A percentile compares a stretch with the other conserved stretches of the same genome.
Evolutionary conservation across 2,113 vertebrate genomes (phyloP).

Genomic region (Poeciliopsis occidentalis): DNA sequence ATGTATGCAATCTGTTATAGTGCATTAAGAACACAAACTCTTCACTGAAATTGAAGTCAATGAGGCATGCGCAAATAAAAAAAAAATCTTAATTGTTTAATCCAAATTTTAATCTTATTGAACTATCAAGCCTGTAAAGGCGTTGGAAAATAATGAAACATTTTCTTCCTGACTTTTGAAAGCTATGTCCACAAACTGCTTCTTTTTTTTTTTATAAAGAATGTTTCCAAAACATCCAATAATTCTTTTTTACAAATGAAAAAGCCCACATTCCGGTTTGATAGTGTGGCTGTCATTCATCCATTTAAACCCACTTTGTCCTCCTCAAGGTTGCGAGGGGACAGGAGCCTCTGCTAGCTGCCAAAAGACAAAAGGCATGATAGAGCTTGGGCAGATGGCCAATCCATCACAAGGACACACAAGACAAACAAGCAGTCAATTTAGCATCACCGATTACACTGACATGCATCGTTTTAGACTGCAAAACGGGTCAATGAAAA

Average conservation of each 20-base stretch:
- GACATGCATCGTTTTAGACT: neutral
- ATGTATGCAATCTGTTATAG: too few species aligned
- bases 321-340: neutral
- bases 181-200: neutral
- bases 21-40: too few species aligned
- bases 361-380: neutral
- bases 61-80: neutral
- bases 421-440: neutral
- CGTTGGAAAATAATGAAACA: neutral
- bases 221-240: neutral
- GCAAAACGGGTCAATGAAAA: neutral
- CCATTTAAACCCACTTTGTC: neutral
- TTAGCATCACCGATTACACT: neutral
- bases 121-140: neutral
- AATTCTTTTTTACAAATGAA: neutral
- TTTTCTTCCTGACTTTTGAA: neutral
- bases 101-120: neutral
- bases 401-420: neutral
- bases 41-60: neutral
- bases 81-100: neutral
- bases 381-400: neutral
- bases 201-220: neutral
- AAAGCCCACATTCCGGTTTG: neutral
- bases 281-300: neutral
- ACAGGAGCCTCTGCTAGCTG: neutral